Base-by-base conservation (phyloP, 2,797 vertebrate species). In the Nannoperca obscura region DNA sequence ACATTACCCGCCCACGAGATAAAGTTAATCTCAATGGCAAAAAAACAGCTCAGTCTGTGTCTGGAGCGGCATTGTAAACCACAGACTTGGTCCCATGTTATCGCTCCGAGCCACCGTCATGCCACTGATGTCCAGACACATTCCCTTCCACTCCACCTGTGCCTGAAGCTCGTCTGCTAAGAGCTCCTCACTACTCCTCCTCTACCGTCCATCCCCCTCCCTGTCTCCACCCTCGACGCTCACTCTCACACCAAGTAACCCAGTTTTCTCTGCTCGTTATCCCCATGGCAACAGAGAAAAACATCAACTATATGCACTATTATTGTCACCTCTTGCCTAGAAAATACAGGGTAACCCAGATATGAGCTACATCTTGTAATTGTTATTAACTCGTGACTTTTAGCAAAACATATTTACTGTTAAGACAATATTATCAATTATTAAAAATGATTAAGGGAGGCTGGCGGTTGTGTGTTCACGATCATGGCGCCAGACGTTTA, bases 71-170 rank as follows among this genome's bases (percentile, higher is more conserved):
- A 30, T 85, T 82, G 81, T 17, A 19, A 38, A 44, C 24, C 38
- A 5, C n/a, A 52, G 44, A 66, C 83, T 52, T 20, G 38, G 74
- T 82, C 82, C 72, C 71, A 38, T 75, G 87, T 86, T 89, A 84
- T 86, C 27, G 82, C 89, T 89, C 58, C 24, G 3, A 89, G 93
- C 87, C 76, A 80, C 84, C 77, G 84, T 89, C 85, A 81, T 85
- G 90, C 79, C 90, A 84, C 54, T 40, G 74, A 74, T 80, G 90
- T 94, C 94, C 91, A 95, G 94, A 94, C 93, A 82, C 87, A 94
- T 95, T 95, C 80, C 86, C 89, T 94, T 95, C 91, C 93, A 93
- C 94, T 94, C 84, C 94, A 93, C 89, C 90, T 92, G 92, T 91
- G 91, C 85, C 87, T 86, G 61, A 74, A 84, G 71, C 80, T 73